These are phyloP conservation scores for Tenthredo notha DNA, from an alignment of 2,888 invertebrate genomes.

Conservation along the genomic window DNA sequence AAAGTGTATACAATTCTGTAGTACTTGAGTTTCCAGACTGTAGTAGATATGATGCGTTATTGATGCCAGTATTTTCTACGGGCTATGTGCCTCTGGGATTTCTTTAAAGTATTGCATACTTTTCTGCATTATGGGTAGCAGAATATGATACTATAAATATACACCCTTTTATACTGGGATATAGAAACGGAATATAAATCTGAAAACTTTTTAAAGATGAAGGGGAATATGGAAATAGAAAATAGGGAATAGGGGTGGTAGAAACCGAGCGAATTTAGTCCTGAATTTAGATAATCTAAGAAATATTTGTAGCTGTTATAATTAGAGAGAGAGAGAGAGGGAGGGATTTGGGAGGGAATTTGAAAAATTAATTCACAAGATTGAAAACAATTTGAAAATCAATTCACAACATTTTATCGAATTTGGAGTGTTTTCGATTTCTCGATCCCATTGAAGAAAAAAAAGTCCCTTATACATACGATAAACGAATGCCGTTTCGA, in stretches of 20 bases:
- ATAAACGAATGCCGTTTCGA: neutral
- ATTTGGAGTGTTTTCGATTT: neutral
- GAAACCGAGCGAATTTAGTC: neutral
- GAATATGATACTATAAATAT: neutral
- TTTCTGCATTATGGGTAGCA: neutral
- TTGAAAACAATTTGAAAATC: neutral
- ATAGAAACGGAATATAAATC: conserved; percentile 24
- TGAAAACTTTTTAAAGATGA: neutral
- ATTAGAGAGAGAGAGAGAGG: too few species aligned
- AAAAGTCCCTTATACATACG: neutral
- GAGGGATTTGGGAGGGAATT: too few species aligned
- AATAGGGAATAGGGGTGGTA: neutral
- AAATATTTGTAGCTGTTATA: neutral
- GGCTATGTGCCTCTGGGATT: conserved; percentile 65
- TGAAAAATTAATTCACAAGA: neutral
- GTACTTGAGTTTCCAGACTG: conserved; percentile 45
- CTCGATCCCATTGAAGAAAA: neutral
- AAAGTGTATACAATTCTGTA: neutral
- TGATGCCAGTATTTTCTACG: conserved; percentile 72
- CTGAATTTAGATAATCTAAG: neutral
- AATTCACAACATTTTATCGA: neutral
- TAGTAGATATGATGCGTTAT: conserved; percentile 74
- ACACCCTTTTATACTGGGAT: neutral
- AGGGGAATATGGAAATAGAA: neutral
- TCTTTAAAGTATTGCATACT: conserved; percentile 34